These are phyloP conservation scores for Stomatorhinus walkeri DNA, from an alignment of 2,797 vertebrate species.

Conservation along the genomic window DNA sequence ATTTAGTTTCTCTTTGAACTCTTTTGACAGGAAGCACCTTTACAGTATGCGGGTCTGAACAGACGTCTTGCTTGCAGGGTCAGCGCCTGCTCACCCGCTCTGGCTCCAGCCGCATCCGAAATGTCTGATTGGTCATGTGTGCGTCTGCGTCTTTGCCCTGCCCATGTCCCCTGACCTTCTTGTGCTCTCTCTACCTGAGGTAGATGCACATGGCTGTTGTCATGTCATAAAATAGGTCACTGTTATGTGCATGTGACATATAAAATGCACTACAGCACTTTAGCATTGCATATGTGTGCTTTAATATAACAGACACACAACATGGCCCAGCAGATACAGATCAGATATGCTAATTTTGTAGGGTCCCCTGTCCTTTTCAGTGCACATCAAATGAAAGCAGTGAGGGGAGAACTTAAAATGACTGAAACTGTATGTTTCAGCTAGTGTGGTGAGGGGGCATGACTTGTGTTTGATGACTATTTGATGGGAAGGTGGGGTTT, in stretches of 20 bases:
- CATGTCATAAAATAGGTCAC: background rate
- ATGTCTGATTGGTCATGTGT: background rate
- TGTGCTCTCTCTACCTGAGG: background rate
- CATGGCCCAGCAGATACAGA: background rate
- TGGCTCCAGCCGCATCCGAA: background rate
- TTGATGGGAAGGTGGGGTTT: background rate
- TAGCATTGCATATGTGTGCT: background rate
- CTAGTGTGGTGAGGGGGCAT: background rate
- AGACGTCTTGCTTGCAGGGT: background rate
- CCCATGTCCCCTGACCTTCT: background rate
- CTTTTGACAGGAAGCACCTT: background rate
- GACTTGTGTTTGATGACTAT: background rate
- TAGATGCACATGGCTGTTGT: background rate
- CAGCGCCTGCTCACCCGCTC: background rate
- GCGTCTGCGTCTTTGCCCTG: background rate
- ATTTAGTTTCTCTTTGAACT: constrained; percentile 12
- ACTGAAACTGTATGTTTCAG: background rate
- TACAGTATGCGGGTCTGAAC: background rate
- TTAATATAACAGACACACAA: background rate
- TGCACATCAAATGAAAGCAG: background rate
- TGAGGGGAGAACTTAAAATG: background rate
- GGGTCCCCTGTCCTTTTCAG: background rate
- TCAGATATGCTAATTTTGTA: background rate
- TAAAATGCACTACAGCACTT: background rate
- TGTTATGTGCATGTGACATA: background rate